Conservation (phyloP, 1,140 invertebrate genomes). For the Leptopilina clavipes region DNA sequence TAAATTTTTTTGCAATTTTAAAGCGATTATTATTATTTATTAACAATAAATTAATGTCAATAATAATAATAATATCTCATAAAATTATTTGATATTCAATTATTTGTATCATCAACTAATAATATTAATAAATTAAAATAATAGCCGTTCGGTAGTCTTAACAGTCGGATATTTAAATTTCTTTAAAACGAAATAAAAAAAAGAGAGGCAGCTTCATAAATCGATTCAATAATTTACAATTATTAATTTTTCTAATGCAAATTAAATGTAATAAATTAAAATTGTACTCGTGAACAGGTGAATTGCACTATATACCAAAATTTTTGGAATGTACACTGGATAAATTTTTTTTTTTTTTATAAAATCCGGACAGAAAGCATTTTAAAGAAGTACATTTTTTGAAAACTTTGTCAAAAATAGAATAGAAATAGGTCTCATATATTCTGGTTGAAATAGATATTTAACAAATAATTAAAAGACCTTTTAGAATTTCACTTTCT, state of each 20-base stretch:
- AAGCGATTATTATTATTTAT: neutral
- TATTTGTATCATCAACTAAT: too few species aligned
- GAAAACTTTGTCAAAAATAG: neutral
- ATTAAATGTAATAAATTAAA: neutral
- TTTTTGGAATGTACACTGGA: conserved; percentile 4
- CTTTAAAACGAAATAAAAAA: neutral
- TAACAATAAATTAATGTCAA: too few species aligned
- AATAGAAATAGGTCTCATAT: too few species aligned
- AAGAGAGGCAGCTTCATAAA: neutral
- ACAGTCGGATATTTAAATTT: too few species aligned
- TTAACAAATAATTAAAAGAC: neutral
- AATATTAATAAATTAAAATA: too few species aligned
- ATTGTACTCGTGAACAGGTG: conserved; percentile 22
- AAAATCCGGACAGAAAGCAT: conserved; percentile 19
- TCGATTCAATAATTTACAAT: neutral
- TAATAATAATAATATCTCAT: too few species aligned
- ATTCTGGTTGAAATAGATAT: neutral
- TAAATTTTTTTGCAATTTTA: neutral
- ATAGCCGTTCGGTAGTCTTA: too few species aligned
- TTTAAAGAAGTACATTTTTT: neutral
- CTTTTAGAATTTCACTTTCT: neutral
- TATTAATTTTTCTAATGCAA: neutral
- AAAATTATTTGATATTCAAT: too few species aligned
- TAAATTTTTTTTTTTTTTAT: conserved; percentile 49
- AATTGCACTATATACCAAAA: neutral